These are phyloP conservation scores for Malacoctenus gilli DNA, from an alignment of 2,797 vertebrate species.

Conservation along the genomic window DNA sequence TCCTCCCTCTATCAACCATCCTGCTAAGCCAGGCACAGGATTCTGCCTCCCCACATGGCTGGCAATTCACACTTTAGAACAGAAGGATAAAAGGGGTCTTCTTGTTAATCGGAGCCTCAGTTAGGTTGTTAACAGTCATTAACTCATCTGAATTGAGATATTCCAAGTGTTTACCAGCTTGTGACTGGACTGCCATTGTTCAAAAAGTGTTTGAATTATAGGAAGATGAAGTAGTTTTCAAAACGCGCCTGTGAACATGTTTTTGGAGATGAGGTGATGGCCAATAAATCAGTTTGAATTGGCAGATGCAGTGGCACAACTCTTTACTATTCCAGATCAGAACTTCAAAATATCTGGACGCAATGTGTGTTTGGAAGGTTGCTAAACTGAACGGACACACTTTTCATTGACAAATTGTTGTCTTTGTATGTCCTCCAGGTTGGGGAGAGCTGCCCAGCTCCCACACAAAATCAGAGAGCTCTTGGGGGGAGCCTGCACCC, in stretches of 20 bases:
- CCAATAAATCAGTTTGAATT: too few relatives aligned
- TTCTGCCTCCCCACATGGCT: slow-evolving; percentile 35
- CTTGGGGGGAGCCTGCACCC: slow-evolving; percentile 87
- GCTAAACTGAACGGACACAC: not conserved
- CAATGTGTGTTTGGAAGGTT: too few relatives aligned
- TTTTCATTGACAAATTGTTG: slow-evolving; percentile 5
- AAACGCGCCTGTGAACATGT: too few relatives aligned
- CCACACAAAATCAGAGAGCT: slow-evolving; percentile 79
- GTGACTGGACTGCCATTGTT: too few relatives aligned
- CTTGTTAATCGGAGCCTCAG: slow-evolving; percentile 8
- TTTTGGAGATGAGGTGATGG: too few relatives aligned
- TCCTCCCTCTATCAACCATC: slow-evolving; percentile 53
- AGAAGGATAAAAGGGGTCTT: slow-evolving; percentile 10
- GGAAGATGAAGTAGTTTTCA: too few relatives aligned
- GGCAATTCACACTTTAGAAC: slow-evolving; percentile 32
- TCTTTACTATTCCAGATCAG: too few relatives aligned
- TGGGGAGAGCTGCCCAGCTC: slow-evolving; percentile 86
- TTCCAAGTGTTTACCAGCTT: too few relatives aligned
- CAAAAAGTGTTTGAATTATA: too few relatives aligned
- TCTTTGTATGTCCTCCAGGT: slow-evolving; percentile 79
- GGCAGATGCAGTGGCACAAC: too few relatives aligned
- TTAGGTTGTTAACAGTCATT: not conserved
- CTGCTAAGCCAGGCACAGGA: slow-evolving; percentile 43
- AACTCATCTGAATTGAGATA: not conserved
- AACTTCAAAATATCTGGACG: too few relatives aligned